Base-by-base conservation (phyloP, 2,113 vertebrate genomes). In the Ciconia maguari region DNA sequence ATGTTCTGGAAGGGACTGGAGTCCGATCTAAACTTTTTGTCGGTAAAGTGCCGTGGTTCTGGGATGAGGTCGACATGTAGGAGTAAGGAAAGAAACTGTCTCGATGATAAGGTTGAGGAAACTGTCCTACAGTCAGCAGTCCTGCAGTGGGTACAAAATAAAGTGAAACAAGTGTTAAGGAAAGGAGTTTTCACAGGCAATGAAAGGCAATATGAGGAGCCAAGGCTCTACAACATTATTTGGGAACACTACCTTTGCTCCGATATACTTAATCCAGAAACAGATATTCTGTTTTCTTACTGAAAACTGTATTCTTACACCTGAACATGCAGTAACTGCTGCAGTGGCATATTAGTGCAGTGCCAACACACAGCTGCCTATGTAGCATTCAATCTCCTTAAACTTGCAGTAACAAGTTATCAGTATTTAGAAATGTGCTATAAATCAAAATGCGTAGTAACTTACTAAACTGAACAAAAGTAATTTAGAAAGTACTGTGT, bases 1-100 rank as follows among this genome's bases (percentile, higher is more conserved):
- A 98, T 48, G 96, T 94, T 48, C 79, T 95, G 36, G 97, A 95
- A 91, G 98, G 97, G 48, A 97, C 82, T 16, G 98, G 97, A 90
- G 97, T 98, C 91, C 83, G 90, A 85, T 96, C 97, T 87, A 97
- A 97, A 64, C 92, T 72, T 55, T 94, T 96, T 68, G 94, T 54
- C 11, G 92, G 86, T 70, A 96, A 98, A 58, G 87, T 75, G 91
- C 64, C 88, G 72, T 94, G 68, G 92, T 89, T 96, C 81, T 97
- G 98, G 72, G 96, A 87, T 62, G 96, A 95, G 66, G 97, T 48
- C 20, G 95, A 80, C n/a, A 93, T n/a, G 62, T 94, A 97, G 87
- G 96, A 97, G 82, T 97, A 97, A 61, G 97, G 95, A 69, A 96
- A 87, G 66, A 97, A 80, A 87, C 66, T 94, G 66, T 95, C 97